A percentile compares a stretch with the other conserved stretches of the same genome.
Conservation (phyloP, 2,797 vertebrate genomes). For the Sebastes iracundus region DNA sequence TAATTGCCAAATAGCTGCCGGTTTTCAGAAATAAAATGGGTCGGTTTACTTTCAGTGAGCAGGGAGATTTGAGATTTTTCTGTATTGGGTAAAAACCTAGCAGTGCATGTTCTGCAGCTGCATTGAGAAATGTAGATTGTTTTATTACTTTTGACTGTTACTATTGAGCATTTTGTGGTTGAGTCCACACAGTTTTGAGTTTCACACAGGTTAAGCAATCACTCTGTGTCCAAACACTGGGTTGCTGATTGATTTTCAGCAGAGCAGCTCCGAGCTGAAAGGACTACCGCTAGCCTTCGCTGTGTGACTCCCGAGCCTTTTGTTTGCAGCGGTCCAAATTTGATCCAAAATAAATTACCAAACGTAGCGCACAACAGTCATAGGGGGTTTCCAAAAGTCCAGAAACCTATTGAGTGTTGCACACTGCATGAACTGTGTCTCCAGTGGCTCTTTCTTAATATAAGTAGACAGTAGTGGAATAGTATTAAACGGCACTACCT, state of each 20-base stretch:
- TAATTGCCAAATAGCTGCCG: not conserved
- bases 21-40: not conserved
- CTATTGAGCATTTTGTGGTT: slow-evolving; percentile 29
- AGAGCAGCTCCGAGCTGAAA: slow-evolving; percentile 26
- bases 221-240: slow-evolving; percentile 27
- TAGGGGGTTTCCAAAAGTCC: slow-evolving; percentile 41
- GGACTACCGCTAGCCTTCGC: slow-evolving; percentile 30
- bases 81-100: not conserved
- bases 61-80: not conserved
- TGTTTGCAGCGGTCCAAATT: slow-evolving; percentile 64
- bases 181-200: slow-evolving; percentile 37
- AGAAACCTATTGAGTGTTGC: slow-evolving; percentile 37
- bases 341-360: slow-evolving; percentile 70
- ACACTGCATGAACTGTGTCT: slow-evolving; percentile 10
- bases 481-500: not conserved
- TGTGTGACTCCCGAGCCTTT: slow-evolving; percentile 56
- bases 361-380: slow-evolving; percentile 38
- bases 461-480: not conserved
- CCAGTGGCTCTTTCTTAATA: slow-evolving; percentile 9
- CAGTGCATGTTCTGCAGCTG: not conserved
- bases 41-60: not conserved
- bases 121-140: not conserved
- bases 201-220: slow-evolving; percentile 43
- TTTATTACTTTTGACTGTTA: slow-evolving; percentile 19
- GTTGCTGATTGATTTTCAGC: slow-evolving; percentile 48